phyloP scores from a whole-genome alignment of 2,888 invertebrate species.

The Ichneumoninae sp. region DNA sequence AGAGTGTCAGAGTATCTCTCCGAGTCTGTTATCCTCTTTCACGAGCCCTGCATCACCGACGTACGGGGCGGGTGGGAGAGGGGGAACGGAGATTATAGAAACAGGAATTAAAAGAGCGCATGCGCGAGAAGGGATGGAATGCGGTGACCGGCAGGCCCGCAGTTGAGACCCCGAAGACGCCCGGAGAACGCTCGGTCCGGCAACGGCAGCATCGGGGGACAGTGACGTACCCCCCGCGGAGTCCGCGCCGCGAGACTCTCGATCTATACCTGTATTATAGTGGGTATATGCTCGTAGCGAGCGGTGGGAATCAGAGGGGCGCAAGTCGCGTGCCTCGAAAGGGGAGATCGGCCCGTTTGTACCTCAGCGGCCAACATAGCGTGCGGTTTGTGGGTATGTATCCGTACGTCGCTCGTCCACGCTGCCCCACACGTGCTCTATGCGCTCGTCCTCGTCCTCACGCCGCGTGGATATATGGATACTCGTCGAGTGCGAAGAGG shows the following conservation, averaged over 20 bases:
- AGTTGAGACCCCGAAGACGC: slow-evolving; percentile 63
- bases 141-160: slow-evolving; percentile 80
- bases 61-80: slow-evolving; percentile 27
- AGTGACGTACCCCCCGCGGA: slow-evolving; percentile 83
- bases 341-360: too few species aligned
- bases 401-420: slow-evolving; percentile 14
- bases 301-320: too few species aligned
- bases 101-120: slow-evolving; percentile 45
- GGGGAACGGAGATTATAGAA: slow-evolving; percentile 62
- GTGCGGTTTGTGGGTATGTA: neutral
- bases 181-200: slow-evolving; percentile 62
- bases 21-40: slow-evolving; percentile 50
- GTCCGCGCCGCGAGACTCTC: slow-evolving; percentile 66
- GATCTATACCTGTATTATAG: slow-evolving; percentile 60
- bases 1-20: slow-evolving; percentile 80
- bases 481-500: slow-evolving; percentile 50
- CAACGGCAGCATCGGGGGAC: slow-evolving; percentile 77
- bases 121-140: slow-evolving; percentile 75
- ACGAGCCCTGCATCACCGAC: slow-evolving; percentile 1
- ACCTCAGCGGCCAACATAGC: too few species aligned
- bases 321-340: too few species aligned
- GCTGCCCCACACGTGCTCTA: slow-evolving; percentile 54
- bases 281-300: neutral
- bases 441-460: slow-evolving; percentile 6
- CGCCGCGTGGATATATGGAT: slow-evolving; percentile 37